Conservation (phyloP, 2,888 invertebrate genomes). For the Tribolium freemani region DNA sequence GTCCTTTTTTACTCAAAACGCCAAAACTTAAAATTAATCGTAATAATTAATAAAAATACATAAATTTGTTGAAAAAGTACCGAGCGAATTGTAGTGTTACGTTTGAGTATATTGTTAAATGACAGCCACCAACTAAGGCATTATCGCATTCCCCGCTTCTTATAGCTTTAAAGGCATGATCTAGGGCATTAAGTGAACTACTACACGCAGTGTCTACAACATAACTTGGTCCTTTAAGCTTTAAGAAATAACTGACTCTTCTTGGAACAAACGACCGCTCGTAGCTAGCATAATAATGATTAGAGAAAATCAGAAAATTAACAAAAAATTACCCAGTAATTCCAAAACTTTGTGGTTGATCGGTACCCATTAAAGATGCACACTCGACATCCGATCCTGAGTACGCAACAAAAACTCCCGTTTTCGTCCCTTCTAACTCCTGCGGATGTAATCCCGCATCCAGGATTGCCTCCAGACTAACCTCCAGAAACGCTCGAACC, state of each 20-base stretch:
- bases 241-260: slow-evolving; percentile 87
- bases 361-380: slow-evolving; percentile 71
- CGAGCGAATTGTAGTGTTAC: slow-evolving; percentile 86
- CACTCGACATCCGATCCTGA: slow-evolving; percentile 70
- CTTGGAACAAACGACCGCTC: slow-evolving; percentile 85
- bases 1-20: slow-evolving; percentile 85
- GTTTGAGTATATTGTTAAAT: slow-evolving; percentile 85
- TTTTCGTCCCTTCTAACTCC: slow-evolving; percentile 78
- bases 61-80: slow-evolving; percentile 65
- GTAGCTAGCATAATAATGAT: slow-evolving; percentile 74
- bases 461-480: slow-evolving; percentile 73
- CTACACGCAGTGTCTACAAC: slow-evolving; percentile 92
- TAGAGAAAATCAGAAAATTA: background rate
- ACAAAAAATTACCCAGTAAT: slow-evolving; percentile 70
- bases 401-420: slow-evolving; percentile 85
- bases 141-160: slow-evolving; percentile 85
- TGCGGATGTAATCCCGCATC: slow-evolving; percentile 79
- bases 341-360: slow-evolving; percentile 73
- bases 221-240: slow-evolving; percentile 91
- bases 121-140: slow-evolving; percentile 89
- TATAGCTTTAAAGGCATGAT: slow-evolving; percentile 83
- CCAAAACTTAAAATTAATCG: slow-evolving; percentile 69
- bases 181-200: slow-evolving; percentile 86
- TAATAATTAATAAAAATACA: background rate
- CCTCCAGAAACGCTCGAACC: slow-evolving; percentile 73